These are phyloP conservation scores for Sycophaga agraensis DNA, from an alignment of 1,140 invertebrate genomes.

Conservation along the genomic window DNA sequence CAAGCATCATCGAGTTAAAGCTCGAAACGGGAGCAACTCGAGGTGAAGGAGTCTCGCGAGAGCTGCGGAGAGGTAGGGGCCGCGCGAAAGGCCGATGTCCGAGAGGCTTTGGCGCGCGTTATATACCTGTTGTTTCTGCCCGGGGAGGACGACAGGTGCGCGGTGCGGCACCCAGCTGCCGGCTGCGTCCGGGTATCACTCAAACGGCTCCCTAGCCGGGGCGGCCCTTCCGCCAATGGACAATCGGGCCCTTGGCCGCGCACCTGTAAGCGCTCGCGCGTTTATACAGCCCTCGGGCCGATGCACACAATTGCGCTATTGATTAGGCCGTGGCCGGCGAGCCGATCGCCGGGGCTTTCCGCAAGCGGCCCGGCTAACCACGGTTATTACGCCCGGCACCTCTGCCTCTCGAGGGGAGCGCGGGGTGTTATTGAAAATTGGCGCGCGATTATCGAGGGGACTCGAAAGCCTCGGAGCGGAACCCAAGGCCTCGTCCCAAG, in stretches of 20 bases:
- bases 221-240: conserved; percentile 29
- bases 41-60: conserved; percentile 6
- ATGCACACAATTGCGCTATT: conserved; percentile 4
- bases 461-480: no score
- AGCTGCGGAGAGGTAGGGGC: background rate
- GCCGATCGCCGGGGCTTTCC: no score
- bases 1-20: background rate
- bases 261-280: conserved; percentile 20
- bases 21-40: background rate
- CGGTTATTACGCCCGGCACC: no score
- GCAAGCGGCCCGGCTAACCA: no score
- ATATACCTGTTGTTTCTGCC: conserved; percentile 44
- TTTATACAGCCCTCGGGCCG: conserved; percentile 13
- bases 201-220: conserved; percentile 10
- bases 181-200: conserved; percentile 44
- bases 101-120: conserved; percentile 18
- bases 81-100: background rate
- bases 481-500: no score
- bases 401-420: no score
- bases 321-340: no score
- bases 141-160: conserved; percentile 51
- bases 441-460: no score
- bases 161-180: conserved; percentile 49
- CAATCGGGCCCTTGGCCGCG: background rate
- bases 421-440: no score